These are phyloP conservation scores for Acanthaster planci DNA, from an alignment of 35 echinoderm and acorn worm species.

Conservation along the genomic window DNA sequence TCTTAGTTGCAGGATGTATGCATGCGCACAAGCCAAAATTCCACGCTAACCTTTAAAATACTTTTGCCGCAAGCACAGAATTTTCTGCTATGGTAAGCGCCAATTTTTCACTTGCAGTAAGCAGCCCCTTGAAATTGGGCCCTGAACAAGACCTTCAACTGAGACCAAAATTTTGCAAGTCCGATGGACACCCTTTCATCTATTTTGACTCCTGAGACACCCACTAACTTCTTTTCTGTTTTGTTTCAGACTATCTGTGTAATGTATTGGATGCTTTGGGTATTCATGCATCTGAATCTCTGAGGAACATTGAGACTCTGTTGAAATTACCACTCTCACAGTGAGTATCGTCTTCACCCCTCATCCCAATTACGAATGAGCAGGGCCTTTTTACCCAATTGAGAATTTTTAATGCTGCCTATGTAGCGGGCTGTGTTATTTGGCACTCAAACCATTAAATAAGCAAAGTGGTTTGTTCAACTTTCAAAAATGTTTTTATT, in stretches of 20 bases:
- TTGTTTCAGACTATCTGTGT: constrained; percentile 87
- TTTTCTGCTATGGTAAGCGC: too few species aligned
- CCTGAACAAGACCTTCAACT: not conserved
- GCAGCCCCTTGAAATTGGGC: too few species aligned
- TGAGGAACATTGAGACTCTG: constrained; percentile 83
- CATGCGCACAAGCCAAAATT: too few species aligned
- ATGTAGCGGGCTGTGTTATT: not conserved
- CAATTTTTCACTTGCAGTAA: too few species aligned
- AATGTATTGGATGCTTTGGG: constrained; percentile 96
- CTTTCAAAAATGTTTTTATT: not conserved
- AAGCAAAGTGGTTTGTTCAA: too few species aligned
- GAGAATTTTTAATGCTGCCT: not conserved
- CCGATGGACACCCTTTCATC: not conserved
- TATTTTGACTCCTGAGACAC: not conserved
- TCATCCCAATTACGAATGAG: not conserved
- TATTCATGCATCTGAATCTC: constrained; percentile 60
- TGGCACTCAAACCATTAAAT: constrained; percentile 10
- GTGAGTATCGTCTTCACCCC: constrained; percentile 42
- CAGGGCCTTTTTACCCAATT: not conserved
- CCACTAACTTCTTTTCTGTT: not conserved
- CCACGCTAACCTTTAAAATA: too few species aligned
- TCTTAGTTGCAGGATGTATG: too few species aligned
- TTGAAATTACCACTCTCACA: constrained; percentile 86
- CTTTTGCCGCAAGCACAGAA: too few species aligned
- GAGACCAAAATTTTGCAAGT: not conserved